Evolutionary conservation across 2,113 vertebrate genomes (phyloP), one percentile per base, ranked within the genome.

Genomic region (Sylvietta virens): DNA sequence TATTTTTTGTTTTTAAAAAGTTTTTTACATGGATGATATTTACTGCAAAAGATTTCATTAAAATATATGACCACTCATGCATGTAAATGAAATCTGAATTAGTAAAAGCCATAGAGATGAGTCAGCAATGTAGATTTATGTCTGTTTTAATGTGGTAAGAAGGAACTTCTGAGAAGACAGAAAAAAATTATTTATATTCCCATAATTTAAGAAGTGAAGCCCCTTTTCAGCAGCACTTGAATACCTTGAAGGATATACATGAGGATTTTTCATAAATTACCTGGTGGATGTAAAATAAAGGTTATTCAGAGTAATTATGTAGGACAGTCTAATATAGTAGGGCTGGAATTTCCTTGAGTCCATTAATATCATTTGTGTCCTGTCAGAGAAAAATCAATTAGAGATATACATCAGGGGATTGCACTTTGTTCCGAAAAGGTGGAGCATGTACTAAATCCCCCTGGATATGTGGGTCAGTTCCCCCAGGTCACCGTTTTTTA

Each of bases 111-210:
- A 10, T 48, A 53, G 65, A 89, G 61, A 67, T 94, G 80, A 92
- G 65, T 91, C 77, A 95, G 83, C 65, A 67, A 23, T 71, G 61
- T 23, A 82, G 81, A 92, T 89, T 95, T 94, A 86, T 61, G 39
- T 57, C 53, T 76, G 15, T 1, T 84, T 78, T 89, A 71, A 78
- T 79, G 40, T 28, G 33, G 22, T 64, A 35, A 74, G 47, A 92
- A 94, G 31, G 31, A 72, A 74, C 50, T n/a, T 86, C 45, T 50
- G 72, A 87, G 72, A 86, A 81, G 60, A 69, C 28, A 83, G 51
- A 39, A 83, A 56, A 58, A 57, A 74, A 33, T 23, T 1, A 71
- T 70, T 86, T 51, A 48, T 60, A n/a, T 51, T 81, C 40, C 61
- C 22, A 77, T 92, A 57, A 50, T 76, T 76, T 89, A 91, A 74